Conservation (phyloP, 1,140 invertebrate genomes). For the Fopius arisanus region DNA sequence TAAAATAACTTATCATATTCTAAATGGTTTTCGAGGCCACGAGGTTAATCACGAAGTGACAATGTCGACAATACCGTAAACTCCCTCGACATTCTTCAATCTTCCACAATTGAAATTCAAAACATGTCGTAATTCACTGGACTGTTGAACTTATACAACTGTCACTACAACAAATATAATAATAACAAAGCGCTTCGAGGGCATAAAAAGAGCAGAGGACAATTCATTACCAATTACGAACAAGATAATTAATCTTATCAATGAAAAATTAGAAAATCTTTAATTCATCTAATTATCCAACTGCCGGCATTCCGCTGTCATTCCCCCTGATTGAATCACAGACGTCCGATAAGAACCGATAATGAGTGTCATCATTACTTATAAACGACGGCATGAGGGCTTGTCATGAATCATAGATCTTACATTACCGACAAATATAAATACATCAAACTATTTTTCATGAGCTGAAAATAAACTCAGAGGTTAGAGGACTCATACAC, state of each 20-base stretch:
- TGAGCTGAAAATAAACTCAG: background rate
- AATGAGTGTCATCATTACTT: background rate
- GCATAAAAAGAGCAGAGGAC: background rate
- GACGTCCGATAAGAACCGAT: background rate
- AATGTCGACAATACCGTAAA: slow-evolving; percentile 1
- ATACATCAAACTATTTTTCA: background rate
- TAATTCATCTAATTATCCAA: background rate
- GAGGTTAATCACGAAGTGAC: background rate
- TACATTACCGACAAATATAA: background rate
- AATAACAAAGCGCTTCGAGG: background rate
- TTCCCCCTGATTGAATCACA: no score
- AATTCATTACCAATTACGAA: background rate
- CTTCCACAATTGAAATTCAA: background rate
- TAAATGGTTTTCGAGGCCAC: background rate
- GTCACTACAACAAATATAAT: background rate
- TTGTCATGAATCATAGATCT: background rate
- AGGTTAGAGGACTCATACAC: no score
- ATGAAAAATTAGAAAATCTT: background rate
- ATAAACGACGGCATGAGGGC: background rate
- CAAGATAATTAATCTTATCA: background rate
- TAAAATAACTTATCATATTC: background rate
- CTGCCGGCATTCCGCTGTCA: background rate
- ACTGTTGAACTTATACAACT: background rate
- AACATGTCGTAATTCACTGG: background rate
- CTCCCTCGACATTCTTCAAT: slow-evolving; percentile 3